Conservation (phyloP, 2,113 vertebrate genomes). For the Trichomycterus rosablanca region DNA sequence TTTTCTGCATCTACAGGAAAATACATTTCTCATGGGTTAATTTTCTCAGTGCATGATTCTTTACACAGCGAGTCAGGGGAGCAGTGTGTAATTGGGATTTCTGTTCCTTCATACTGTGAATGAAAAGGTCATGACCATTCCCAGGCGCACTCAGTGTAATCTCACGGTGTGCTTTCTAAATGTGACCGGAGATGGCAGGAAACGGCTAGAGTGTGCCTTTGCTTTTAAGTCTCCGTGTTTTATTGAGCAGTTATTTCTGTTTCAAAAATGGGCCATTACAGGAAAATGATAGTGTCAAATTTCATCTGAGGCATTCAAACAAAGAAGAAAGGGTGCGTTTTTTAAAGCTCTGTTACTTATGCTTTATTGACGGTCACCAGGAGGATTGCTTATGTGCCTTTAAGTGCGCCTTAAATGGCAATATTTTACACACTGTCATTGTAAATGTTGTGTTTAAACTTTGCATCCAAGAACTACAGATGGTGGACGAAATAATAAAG, state of each 20-base stretch:
- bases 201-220: slow-evolving; percentile 2
- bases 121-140: slow-evolving; percentile 30
- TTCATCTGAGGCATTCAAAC: not conserved
- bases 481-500: too few species aligned
- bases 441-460: too few species aligned
- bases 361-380: not conserved
- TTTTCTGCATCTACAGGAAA: not conserved
- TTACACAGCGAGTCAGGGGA: slow-evolving; percentile 3
- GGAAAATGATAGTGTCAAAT: not conserved
- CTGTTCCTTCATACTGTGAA: slow-evolving; percentile 10
- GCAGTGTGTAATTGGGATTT: slow-evolving; percentile 6
- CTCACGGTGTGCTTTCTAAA: slow-evolving; percentile 10
- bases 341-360: not conserved
- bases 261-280: not conserved
- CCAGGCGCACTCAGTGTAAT: not conserved
- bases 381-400: too few species aligned
- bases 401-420: too few species aligned
- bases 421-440: not conserved
- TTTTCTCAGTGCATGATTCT: slow-evolving; percentile 15
- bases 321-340: not conserved
- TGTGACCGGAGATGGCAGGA: slow-evolving; percentile 21
- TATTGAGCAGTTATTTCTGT: slow-evolving; percentile 17
- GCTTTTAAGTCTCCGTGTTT: slow-evolving; percentile 18
- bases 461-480: too few species aligned
- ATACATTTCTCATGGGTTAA: not conserved